Percentiles rank a stretch among this genome's conserved stretches.
phyloP scores from a whole-genome alignment of 2,797 vertebrate species.

The Apodemus agrarius region DNA sequence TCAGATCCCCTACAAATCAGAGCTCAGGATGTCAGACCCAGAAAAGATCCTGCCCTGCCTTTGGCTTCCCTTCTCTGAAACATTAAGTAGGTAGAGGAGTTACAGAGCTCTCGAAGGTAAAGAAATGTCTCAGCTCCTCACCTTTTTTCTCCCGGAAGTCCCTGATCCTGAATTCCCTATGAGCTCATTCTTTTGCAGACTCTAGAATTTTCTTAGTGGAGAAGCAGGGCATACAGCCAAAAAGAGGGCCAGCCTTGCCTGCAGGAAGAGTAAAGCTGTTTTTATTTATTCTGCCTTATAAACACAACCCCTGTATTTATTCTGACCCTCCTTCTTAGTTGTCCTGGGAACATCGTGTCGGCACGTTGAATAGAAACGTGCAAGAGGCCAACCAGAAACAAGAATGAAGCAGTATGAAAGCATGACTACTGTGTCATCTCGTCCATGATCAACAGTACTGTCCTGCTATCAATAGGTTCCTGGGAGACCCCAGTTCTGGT shows the following conservation, averaged over 20 bases:
- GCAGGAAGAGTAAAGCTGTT: background rate
- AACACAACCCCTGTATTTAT: background rate
- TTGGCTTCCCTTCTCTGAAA: background rate
- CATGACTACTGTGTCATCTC: background rate
- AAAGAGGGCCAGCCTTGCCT: background rate
- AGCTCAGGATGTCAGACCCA: background rate
- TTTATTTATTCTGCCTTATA: slow-evolving; percentile 17
- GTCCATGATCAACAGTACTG: background rate
- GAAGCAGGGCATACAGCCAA: background rate
- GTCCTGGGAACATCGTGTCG: background rate
- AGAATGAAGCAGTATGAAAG: background rate
- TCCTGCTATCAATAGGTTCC: background rate
- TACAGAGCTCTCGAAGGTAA: background rate
- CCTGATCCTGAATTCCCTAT: background rate
- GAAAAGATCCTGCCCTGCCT: background rate
- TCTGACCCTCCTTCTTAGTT: background rate
- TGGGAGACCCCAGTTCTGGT: slow-evolving; percentile 29
- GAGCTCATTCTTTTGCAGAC: slow-evolving; percentile 1
- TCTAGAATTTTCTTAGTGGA: slow-evolving; percentile 29
- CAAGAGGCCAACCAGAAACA: background rate
- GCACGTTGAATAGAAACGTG: background rate
- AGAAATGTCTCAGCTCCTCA: background rate
- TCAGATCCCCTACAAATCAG: background rate
- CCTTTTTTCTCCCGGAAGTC: slow-evolving; percentile 5
- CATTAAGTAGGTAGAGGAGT: background rate